A percentile compares a stretch with the other conserved stretches of the same genome.
phyloP scores from a whole-genome alignment of 2,888 invertebrate species.

The Lochmaea capreae region DNA sequence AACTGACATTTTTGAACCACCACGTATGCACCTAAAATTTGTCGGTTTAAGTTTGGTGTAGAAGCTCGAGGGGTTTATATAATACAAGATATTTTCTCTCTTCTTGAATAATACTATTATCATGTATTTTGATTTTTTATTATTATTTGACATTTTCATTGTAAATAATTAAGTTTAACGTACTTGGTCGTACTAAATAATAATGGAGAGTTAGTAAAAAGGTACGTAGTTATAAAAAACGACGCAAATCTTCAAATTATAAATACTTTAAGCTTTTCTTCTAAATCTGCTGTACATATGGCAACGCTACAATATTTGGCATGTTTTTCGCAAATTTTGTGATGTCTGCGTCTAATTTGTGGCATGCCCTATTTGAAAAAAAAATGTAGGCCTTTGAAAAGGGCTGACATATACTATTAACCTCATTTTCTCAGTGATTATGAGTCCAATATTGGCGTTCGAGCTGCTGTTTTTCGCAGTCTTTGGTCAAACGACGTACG shows the following conservation, averaged over 20 bases:
- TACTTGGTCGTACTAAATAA: not conserved
- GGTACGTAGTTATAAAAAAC: constrained; percentile 5
- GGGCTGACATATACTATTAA: constrained; percentile 39
- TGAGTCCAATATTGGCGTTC: constrained; percentile 92
- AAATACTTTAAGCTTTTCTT: constrained; percentile 14
- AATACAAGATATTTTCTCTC: too few relatives aligned
- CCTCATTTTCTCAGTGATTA: constrained; percentile 74
- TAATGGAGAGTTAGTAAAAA: not conserved
- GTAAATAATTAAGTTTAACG: not conserved
- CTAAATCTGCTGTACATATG: constrained; percentile 25
- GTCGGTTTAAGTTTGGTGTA: too few relatives aligned
- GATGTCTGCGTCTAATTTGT: constrained; percentile 41
- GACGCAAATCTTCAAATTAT: not conserved
- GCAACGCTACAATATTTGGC: constrained; percentile 38
- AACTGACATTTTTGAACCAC: too few relatives aligned
- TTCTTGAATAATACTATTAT: too few relatives aligned
- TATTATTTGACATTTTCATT: too few relatives aligned
- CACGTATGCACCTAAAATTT: too few relatives aligned
- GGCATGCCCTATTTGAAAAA: constrained; percentile 37
- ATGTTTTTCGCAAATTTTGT: constrained; percentile 42
- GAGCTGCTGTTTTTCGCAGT: constrained; percentile 98
- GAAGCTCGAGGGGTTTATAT: too few relatives aligned
- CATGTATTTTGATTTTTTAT: too few relatives aligned
- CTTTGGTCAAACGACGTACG: constrained; percentile 92
- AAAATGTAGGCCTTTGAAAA: not conserved